Base-by-base conservation (phyloP, 1,140 invertebrate species). In the Diabrotica virgifera region DNA sequence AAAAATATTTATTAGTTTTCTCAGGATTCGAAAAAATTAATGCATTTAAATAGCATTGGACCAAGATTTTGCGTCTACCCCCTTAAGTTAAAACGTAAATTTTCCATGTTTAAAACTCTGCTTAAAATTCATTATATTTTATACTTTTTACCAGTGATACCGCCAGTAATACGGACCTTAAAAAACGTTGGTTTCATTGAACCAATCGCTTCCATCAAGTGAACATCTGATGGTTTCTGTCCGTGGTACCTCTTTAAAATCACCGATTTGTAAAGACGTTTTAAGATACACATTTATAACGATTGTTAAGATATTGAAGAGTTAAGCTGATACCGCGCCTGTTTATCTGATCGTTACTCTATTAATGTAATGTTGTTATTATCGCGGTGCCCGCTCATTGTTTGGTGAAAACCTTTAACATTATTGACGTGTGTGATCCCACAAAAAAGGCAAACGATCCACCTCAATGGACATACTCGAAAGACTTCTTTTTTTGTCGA, bases 261-360 rank as follows among this genome's bases (percentile, higher is more conserved):
- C 59, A 50, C 59, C 59, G 59, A 60, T 60, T 60, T 60, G 40
- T 60, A 60, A 60, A 60, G 59, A 37, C 59, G 59, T 60, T 60
- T 60, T 60, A 60, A 60, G 59, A 60, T 60, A 60, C 46, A 60
- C 59, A 60, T 60, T 60, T 14, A 35, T 60, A 60, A 6, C 35
- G 59, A 60, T 60, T 60, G 59, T 60, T 60, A 52, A 60, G 59
- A 60, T 60, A 9, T 60, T 51, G 59, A 60, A 60, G 59, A 60
- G 59, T 60, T 60, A 52, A 60, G 59, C 59, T 36, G 36, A 57
- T 36, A 57, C 55, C 59, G 59, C 59, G 59, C 13, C 50, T 60
- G 59, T 60, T 60, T 60, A 60, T 60, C 59, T 60, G 59, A 60
- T 60, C 59, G 37, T 51, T 60, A 35, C 55, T 52, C 46, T 60